Evolutionary conservation across 2,797 vertebrate species (phyloP), one percentile per base, ranked within the genome.

Genomic region (Poecilia velifera): DNA sequence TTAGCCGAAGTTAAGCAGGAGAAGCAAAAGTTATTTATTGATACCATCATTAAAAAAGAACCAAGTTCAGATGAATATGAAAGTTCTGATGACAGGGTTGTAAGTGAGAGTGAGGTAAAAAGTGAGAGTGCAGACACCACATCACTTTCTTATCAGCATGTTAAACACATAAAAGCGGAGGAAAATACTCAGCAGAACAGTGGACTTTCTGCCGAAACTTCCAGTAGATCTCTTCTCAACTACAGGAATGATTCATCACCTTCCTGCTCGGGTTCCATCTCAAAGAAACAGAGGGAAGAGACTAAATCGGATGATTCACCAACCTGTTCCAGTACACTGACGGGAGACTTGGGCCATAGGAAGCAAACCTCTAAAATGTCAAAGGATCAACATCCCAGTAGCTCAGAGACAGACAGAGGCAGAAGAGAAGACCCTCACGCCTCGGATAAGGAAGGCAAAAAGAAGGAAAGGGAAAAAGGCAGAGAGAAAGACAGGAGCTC

Each of bases 331-430:
- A 87, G 82, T 64, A 93, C 90, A 2, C 94, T 93, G 46, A 71
- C 74, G 57, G 78, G 45, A 83, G 31, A 92, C 78, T 92, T 88
- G 70, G 49, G 79, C 78, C 92, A 89, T 81, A 86, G 83, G 46
- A 95, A 88, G 82, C 90, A 92, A 66, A 92, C 91, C 2, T 90
- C 92, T 55, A 92, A 87, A 85, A 53, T 81, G 20, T 81, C 76
- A 4, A 92, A 91, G 72, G 96, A 96, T 36, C 95, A 90, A 31
- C 47, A 84, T 7, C 96, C 96, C 4, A 94, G 89, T 81, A 96
- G 95, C 86, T 95, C 91, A 0, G 97, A 97, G 49, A 91, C 86
- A 7, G 91, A 95, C 4, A 92, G 91, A 85, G 68, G 47, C 74
- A 94, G 90, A 85, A 96, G 90, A 76, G 76, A 59, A 78, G 84